Base-by-base conservation (phyloP, 2,113 vertebrate species). In the Eulemur macaco region DNA sequence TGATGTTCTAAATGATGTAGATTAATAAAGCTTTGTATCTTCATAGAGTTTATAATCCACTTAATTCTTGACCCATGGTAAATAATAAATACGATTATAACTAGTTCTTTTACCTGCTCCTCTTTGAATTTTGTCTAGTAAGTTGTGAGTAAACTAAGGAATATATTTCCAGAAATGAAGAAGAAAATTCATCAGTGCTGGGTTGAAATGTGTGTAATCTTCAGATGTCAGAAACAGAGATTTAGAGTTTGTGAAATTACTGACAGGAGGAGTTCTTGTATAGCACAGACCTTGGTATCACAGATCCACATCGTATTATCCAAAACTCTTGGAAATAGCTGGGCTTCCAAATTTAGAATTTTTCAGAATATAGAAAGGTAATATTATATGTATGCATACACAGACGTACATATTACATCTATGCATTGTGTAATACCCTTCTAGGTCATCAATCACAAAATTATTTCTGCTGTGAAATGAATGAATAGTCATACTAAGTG, bases 21-120 rank as follows among this genome's bases (percentile, higher is more conserved):
- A 54, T 54, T 25, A 56, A 25, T 82, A 74, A 60, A 34, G 6
- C 37, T 81, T 81, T 76, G 25, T 89, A 50, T 91, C 64, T 63
- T 87, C 39, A 23, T 94, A 39, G 56, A 74, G 29, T 74, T 39
- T 50, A 58, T 81, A 39, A 80, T 80, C n/a, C 39, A 27, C 63
- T 81, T 82, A 68, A 58, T 91, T 94, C 18, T 91, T 85, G 54
- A 86, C 25, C 68, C 3, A 31, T 91, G 34, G 20, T 84, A 89
- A 86, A 39, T 89, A 86, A 39, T 89, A 85, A 77, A 58, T 86
- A 31, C n/a, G 39, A 73, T 84, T 94, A 56, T 81, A 86, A 81
- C 9, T 80, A 66, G 18, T 95, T 85, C 52, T 29, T 64, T 94
- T 50, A 78, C 78, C 52, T 52, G 9, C 29, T 83, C 84, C 42